Conservation (phyloP, 2,113 vertebrate species). For the Pristiophorus japonicus region DNA sequence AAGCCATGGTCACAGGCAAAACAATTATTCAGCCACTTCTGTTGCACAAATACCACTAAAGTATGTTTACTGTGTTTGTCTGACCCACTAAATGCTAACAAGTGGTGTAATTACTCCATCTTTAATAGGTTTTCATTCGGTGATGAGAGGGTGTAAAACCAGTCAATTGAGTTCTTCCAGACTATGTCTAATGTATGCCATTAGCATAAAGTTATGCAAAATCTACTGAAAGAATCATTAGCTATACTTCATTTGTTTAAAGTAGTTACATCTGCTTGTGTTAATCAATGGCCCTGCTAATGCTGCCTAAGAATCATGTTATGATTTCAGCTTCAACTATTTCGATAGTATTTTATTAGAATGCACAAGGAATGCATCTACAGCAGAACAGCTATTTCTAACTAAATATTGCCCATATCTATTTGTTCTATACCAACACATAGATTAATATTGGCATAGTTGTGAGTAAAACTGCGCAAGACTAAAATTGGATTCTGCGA, state of each 20-base stretch:
- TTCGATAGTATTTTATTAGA: not conserved
- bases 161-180: slow-evolving; percentile 23
- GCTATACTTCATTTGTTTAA: slow-evolving; percentile 24
- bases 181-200: not conserved
- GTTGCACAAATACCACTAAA: not conserved
- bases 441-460: not conserved
- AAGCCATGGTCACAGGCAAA: not conserved
- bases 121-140: not conserved
- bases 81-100: not conserved
- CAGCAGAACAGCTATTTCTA: not conserved
- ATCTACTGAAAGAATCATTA: slow-evolving; percentile 21
- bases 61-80: not conserved
- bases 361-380: not conserved
- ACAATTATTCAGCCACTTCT: not conserved
- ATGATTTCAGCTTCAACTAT: not conserved
- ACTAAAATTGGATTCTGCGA: too few species aligned
- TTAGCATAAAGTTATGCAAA: slow-evolving; percentile 11
- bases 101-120: not conserved
- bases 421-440: not conserved
- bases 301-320: not conserved
- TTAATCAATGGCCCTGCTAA: slow-evolving; percentile 10
- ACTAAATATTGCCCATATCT: not conserved
- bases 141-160: slow-evolving; percentile 17
- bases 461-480: too few species aligned
- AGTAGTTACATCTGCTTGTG: slow-evolving; percentile 21